phyloP scores from a whole-genome alignment of 2,797 vertebrate species.

The Periophthalmus magnuspinnatus region DNA sequence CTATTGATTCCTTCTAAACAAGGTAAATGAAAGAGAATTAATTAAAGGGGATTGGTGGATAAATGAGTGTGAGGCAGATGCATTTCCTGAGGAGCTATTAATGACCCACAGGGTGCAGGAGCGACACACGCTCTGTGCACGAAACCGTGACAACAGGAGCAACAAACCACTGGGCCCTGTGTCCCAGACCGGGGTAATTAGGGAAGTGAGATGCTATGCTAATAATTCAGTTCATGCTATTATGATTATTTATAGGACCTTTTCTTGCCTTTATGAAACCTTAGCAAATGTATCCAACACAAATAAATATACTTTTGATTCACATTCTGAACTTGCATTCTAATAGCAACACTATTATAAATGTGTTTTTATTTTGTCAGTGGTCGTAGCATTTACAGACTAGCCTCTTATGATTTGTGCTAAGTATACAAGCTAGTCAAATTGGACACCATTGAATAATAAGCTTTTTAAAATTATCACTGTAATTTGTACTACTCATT shows the following conservation, averaged over 20 bases:
- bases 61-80: conserved; percentile 70
- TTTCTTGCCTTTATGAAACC: not conserved
- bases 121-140: conserved; percentile 48
- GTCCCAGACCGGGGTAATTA: conserved; percentile 22
- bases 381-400: no score
- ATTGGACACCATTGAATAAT: not conserved
- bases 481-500: no score
- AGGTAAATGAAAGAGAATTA: conserved; percentile 80
- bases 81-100: conserved; percentile 61
- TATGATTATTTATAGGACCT: conserved; percentile 1
- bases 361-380: no score
- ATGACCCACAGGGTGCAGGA: conserved; percentile 62
- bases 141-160: conserved; percentile 33
- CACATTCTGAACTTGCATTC: not conserved
- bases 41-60: conserved; percentile 80
- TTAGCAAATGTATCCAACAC: not conserved
- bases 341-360: not conserved
- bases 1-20: conserved; percentile 79
- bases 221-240: conserved; percentile 5
- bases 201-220: not conserved
- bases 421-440: no score
- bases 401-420: no score
- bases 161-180: conserved; percentile 17
- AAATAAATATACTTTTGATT: not conserved
- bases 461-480: no score